Conservation (phyloP, 1,140 invertebrate genomes). For the Oreohelix idahoensis region DNA sequence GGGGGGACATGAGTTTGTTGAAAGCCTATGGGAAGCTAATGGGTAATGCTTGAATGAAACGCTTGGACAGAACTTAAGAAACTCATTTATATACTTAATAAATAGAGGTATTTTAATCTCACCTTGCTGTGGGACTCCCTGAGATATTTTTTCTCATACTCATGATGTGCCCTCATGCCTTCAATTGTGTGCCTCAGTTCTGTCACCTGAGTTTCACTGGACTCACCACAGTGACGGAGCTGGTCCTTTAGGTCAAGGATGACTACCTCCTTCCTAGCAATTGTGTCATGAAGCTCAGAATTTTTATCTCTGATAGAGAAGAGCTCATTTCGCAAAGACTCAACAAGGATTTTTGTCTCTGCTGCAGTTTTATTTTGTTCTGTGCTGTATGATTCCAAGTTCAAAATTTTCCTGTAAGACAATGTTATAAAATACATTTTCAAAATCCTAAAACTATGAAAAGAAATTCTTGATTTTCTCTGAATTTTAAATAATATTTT, state of each 20-base stretch:
- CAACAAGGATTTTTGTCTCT: constrained; percentile 55
- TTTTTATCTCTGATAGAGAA: constrained; percentile 52
- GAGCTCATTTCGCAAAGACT: constrained; percentile 55
- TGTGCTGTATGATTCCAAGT: constrained; percentile 52
- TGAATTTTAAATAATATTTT: too few species aligned
- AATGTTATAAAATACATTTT: background rate
- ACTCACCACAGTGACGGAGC: constrained; percentile 51
- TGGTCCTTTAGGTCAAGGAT: constrained; percentile 56
- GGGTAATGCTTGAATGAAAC: too few species aligned
- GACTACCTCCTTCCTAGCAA: constrained; percentile 52
- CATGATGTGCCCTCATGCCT: constrained; percentile 56
- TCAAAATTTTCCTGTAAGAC: constrained; percentile 52
- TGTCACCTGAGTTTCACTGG: constrained; percentile 44
- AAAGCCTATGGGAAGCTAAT: too few species aligned
- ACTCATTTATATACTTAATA: too few species aligned
- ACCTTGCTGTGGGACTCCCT: constrained; percentile 60
- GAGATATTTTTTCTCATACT: constrained; percentile 58
- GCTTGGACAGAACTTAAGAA: too few species aligned
- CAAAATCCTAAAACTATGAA: too few species aligned
- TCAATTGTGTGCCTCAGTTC: constrained; percentile 59
- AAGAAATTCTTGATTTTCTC: too few species aligned
- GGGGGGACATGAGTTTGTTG: too few species aligned
- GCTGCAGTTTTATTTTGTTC: constrained; percentile 43
- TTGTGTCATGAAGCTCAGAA: constrained; percentile 56
- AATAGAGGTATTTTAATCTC: background rate